These are phyloP conservation scores for Heliornis fulica DNA, from an alignment of 2,113 vertebrate species.

Conservation along the genomic window DNA sequence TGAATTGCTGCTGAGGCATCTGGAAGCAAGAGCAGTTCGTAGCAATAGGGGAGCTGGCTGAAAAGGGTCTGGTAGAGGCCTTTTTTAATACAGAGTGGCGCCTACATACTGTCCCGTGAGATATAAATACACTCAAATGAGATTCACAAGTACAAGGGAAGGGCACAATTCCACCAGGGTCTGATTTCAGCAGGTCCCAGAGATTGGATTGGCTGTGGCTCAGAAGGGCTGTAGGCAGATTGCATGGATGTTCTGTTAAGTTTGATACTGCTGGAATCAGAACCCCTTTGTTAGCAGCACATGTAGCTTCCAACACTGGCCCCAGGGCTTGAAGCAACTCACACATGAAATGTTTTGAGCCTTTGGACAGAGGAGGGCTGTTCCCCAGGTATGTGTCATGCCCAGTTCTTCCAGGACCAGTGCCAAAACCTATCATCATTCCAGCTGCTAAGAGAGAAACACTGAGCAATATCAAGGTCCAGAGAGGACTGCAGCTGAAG, in stretches of 20 bases:
- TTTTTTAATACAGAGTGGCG: rapidly evolving
- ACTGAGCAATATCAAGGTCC: not conserved
- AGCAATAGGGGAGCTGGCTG: not conserved
- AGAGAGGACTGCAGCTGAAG: not conserved
- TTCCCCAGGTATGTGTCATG: not conserved
- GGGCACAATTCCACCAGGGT: not conserved
- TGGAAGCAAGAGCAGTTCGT: not conserved
- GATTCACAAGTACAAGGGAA: not conserved
- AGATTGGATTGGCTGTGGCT: not conserved
- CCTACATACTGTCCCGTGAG: not conserved
- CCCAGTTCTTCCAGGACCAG: not conserved
- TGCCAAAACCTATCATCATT: not conserved
- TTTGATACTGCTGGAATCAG: not conserved
- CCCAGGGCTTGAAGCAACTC: not conserved
- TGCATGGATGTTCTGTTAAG: not conserved
- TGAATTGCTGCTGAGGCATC: not conserved
- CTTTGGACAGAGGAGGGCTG: not conserved
- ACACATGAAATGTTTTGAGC: rapidly evolving
- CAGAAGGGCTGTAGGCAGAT: not conserved
- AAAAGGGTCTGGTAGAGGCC: not conserved
- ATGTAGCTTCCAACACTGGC: not conserved
- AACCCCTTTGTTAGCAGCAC: not conserved
- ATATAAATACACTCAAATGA: not conserved
- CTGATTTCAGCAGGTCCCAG: not conserved
- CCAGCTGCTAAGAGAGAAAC: not conserved